Evolutionary conservation across 2,113 vertebrate genomes (phyloP).

Genomic region (Heterochromis multidens): DNA sequence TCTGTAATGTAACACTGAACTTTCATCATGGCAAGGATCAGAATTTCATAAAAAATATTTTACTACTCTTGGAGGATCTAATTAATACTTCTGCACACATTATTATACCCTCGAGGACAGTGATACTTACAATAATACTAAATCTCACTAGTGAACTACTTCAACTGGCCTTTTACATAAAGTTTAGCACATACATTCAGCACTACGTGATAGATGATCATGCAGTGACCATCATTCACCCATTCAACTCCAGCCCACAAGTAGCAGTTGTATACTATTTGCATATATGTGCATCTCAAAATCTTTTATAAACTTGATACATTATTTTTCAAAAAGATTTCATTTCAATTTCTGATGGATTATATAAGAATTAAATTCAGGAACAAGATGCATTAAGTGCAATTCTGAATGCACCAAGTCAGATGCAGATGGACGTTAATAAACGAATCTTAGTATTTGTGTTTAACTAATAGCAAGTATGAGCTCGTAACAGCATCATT

Average conservation of each 20-base stretch:
- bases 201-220: neutral
- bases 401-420: too few species aligned
- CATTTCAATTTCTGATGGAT: too few species aligned
- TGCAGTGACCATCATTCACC: neutral
- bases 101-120: neutral
- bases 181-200: neutral
- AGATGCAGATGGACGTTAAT: too few species aligned
- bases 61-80: neutral
- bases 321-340: too few species aligned
- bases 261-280: too few species aligned
- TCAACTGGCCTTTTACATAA: neutral
- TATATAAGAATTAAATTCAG: too few species aligned
- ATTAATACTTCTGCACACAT: slow-evolving; percentile 11
- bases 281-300: too few species aligned
- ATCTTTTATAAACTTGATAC: too few species aligned
- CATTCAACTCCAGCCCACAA: neutral
- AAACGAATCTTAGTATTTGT: too few species aligned
- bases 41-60: neutral
- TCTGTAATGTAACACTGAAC: neutral
- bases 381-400: too few species aligned
- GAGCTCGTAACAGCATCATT: too few species aligned
- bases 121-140: neutral
- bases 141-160: neutral
- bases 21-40: neutral
- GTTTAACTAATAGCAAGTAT: too few species aligned